phyloP scores from a whole-genome alignment of 1,140 invertebrate genomes.

The Drosophila dunni region DNA sequence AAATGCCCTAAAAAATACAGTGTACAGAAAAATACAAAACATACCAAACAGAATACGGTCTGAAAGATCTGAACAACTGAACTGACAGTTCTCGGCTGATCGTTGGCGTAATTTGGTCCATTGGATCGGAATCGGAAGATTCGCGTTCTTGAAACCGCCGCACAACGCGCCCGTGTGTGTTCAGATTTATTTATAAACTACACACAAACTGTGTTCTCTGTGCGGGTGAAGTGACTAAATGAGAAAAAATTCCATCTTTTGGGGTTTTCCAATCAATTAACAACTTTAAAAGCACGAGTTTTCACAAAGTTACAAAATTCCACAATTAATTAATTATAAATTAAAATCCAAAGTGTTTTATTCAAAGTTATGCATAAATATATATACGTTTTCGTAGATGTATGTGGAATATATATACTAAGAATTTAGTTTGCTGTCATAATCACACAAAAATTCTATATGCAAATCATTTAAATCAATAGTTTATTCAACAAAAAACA shows the following conservation, averaged over 20 bases:
- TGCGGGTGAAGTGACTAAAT: conserved; percentile 42
- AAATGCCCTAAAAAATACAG: conserved; percentile 33
- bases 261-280: conserved; percentile 2
- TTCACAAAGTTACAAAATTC: not conserved
- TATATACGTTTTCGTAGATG: conserved; percentile 29
- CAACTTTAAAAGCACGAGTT: not conserved
- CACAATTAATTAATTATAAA: not conserved
- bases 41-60: conserved; percentile 1
- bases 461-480: not conserved
- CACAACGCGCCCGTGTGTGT: conserved; percentile 69
- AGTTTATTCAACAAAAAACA: conserved; percentile 5
- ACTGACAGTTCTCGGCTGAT: conserved; percentile 81
- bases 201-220: conserved; percentile 55
- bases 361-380: conserved; percentile 27
- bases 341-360: conserved; percentile 26
- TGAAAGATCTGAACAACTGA: conserved; percentile 20
- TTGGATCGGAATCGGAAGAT: conserved; percentile 33
- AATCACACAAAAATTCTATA: conserved; percentile 25
- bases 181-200: conserved; percentile 79
- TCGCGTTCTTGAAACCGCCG: conserved; percentile 38
- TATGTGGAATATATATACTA: conserved; percentile 36
- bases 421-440: conserved; percentile 54
- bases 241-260: conserved; percentile 2
- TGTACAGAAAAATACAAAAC: not conserved
- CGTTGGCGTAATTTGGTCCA: conserved; percentile 71